These are phyloP conservation scores for Dione vanillae DNA, from an alignment of 2,888 invertebrate genomes.

Conservation along the genomic window DNA sequence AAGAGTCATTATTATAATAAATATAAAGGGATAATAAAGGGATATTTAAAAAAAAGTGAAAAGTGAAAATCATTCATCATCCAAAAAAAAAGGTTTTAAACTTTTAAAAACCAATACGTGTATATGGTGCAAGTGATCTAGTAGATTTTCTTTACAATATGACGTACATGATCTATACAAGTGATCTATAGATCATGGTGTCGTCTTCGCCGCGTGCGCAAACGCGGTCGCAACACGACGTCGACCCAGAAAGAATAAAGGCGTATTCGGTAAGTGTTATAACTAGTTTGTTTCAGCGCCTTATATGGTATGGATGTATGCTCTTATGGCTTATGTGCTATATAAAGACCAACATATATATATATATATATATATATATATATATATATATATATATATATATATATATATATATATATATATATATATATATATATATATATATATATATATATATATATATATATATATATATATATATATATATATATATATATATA, in stretches of 20 bases:
- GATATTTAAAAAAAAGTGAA: background rate
- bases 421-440: too few species aligned
- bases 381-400: too few species aligned
- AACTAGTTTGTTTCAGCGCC: conserved; percentile 14
- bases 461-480: too few species aligned
- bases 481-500: too few species aligned
- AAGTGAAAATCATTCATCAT: background rate
- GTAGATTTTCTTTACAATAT: conserved; percentile 16
- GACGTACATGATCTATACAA: conserved; percentile 51
- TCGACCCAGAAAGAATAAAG: conserved; percentile 81
- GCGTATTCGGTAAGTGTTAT: conserved; percentile 75
- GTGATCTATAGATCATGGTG: conserved; percentile 81
- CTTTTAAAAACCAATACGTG: background rate
- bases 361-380: too few species aligned
- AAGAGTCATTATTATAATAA: too few species aligned
- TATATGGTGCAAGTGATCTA: background rate
- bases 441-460: too few species aligned
- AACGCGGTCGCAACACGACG: conserved; percentile 74
- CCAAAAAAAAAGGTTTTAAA: background rate
- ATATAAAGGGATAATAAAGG: background rate
- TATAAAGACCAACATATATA: too few species aligned
- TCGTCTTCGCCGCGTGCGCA: conserved; percentile 82
- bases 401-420: too few species aligned
- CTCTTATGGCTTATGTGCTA: too few species aligned
- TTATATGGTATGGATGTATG: background rate